phyloP scores from a whole-genome alignment of 2,113 vertebrate species.

The Microtus montanus region DNA sequence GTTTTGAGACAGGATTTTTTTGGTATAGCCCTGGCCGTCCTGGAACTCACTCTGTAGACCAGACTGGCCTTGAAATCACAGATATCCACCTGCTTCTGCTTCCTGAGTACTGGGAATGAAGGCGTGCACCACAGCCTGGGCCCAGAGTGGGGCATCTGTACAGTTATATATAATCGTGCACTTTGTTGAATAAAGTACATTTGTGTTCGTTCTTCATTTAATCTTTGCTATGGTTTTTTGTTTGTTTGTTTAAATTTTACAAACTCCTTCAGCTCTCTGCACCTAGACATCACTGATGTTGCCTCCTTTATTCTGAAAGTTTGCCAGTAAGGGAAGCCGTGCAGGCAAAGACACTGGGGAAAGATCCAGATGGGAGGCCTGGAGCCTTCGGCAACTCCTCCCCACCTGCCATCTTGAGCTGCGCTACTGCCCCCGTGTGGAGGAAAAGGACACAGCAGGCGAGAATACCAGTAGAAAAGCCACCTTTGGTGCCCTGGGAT shows the following conservation, averaged over 20 bases:
- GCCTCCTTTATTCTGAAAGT: not conserved
- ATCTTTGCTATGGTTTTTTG: not conserved
- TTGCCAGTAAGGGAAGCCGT: not conserved
- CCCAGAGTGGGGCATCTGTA: too few species aligned
- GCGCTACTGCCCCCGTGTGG: not conserved
- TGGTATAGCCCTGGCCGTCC: too few species aligned
- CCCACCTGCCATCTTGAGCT: not conserved
- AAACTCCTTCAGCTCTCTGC: not conserved
- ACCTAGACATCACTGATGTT: not conserved
- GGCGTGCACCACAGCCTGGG: too few species aligned
- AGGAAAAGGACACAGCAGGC: not conserved
- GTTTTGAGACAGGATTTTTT: too few species aligned
- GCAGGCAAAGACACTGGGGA: not conserved
- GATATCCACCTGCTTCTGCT: too few species aligned
- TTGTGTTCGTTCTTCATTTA: too few species aligned
- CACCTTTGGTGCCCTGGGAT: not conserved
- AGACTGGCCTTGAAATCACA: too few species aligned
- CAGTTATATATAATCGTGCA: not conserved
- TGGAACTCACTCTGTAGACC: too few species aligned
- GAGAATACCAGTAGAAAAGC: not conserved
- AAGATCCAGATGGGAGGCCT: too few species aligned
- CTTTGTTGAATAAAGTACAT: not conserved
- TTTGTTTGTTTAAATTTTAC: too few species aligned
- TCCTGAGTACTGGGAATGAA: too few species aligned
- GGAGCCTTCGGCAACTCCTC: accelerated